A percentile compares a stretch with the other conserved stretches of the same genome.
These are phyloP conservation scores for Zeus faber DNA, from an alignment of 2,113 vertebrate species.

Conservation along the genomic window DNA sequence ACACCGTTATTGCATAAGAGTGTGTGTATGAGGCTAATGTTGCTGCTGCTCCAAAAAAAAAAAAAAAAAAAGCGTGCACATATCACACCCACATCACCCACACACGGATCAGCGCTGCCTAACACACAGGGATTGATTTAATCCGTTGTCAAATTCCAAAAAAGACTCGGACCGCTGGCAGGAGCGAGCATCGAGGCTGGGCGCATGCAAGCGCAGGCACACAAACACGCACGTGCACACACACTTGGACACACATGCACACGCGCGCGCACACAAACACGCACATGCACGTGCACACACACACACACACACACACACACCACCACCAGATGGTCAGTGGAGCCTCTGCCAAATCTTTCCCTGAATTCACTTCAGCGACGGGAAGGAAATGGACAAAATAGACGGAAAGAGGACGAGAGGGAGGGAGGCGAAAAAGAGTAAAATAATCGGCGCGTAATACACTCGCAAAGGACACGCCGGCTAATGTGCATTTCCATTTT, in stretches of 20 bases:
- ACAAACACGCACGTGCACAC: no score
- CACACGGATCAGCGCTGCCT: conserved; percentile 18
- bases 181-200: background rate
- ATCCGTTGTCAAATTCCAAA: conserved; percentile 44
- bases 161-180: conserved; percentile 15
- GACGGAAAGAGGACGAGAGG: background rate
- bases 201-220: no score
- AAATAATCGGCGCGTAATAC: no score
- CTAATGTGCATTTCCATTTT: no score
- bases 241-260: background rate
- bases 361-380: conserved; percentile 33
- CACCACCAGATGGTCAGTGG: conserved; percentile 52
- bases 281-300: conserved; percentile 18
- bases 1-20: no score
- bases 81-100: background rate
- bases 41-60: no score
- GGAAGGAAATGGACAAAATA: conserved; percentile 25
- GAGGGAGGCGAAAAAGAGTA: background rate
- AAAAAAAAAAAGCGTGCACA: no score
- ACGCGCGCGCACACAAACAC: background rate
- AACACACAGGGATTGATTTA: conserved; percentile 21
- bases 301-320: conserved; percentile 18
- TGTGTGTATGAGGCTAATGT: no score
- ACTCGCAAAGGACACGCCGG: no score
- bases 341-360: conserved; percentile 37